Evolutionary conservation across 2,888 invertebrate genomes (phyloP).

Genomic region (Diadegma fenestrale): DNA sequence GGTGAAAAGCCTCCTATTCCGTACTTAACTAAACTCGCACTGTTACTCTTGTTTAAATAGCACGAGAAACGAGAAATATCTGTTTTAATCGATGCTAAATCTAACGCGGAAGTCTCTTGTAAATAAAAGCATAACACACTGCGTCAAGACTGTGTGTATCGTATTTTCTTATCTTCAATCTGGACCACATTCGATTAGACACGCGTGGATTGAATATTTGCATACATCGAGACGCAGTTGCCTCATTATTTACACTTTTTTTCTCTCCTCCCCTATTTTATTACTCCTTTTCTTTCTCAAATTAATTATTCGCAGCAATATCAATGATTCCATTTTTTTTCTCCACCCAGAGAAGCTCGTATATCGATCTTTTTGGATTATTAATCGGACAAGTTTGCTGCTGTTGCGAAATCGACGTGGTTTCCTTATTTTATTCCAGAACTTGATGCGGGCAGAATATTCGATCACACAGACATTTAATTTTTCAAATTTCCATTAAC

Average conservation of each 20-base stretch:
- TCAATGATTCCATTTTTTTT: constrained; percentile 6
- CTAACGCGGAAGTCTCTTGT: constrained; percentile 64
- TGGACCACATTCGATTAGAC: constrained; percentile 48
- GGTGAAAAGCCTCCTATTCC: constrained; percentile 51
- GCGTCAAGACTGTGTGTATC: constrained; percentile 22
- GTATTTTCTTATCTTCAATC: constrained; percentile 60
- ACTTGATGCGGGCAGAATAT: neutral
- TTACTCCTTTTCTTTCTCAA: neutral
- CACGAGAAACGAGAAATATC: constrained; percentile 65
- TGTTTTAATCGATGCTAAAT: constrained; percentile 65
- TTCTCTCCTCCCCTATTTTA: neutral
- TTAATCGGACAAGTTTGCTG: neutral
- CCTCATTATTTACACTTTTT: constrained; percentile 40
- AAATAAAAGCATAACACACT: constrained; percentile 44
- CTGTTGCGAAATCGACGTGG: neutral
- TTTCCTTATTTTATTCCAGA: neutral
- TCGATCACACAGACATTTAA: neutral
- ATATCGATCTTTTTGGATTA: neutral
- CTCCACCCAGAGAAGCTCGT: neutral
- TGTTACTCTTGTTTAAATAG: constrained; percentile 49
- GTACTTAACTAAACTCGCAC: constrained; percentile 36
- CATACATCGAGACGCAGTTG: constrained; percentile 21
- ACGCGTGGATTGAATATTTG: constrained; percentile 53
- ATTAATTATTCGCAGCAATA: neutral
- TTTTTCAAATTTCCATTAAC: too few species aligned